Evolutionary conservation across 2,797 vertebrate genomes (phyloP).

Genomic region (Coluber constrictor): DNA sequence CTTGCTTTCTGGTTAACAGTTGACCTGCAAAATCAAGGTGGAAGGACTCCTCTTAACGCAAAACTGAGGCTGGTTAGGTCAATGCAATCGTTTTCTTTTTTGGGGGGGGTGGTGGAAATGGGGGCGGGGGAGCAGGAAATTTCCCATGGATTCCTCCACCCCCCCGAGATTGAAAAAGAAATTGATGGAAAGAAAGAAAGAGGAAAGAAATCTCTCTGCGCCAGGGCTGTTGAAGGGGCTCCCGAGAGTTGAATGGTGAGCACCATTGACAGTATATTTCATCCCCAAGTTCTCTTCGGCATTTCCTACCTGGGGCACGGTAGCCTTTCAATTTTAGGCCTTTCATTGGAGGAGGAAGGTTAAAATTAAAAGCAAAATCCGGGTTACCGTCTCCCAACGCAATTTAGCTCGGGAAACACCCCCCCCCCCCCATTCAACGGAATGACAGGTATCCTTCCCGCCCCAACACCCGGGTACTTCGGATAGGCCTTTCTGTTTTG

Average conservation of each 20-base stretch:
- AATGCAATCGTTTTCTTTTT: background rate
- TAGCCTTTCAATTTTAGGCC: background rate
- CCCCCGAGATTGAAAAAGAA: background rate
- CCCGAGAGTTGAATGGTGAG: background rate
- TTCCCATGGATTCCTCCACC: background rate
- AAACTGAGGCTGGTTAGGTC: background rate
- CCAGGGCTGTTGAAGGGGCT: background rate
- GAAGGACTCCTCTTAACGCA: conserved; percentile 38
- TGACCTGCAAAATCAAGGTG: conserved; percentile 17
- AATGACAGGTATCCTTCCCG: background rate
- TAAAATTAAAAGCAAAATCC: background rate
- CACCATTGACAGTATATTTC: background rate
- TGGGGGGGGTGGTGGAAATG: background rate
- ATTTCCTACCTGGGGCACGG: background rate
- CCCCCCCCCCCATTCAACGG: too few species aligned
- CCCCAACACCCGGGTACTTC: background rate
- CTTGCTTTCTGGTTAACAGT: conserved; percentile 16
- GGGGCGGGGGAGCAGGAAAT: too few species aligned
- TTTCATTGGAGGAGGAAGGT: background rate
- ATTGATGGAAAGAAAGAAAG: background rate
- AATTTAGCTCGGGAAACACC: background rate
- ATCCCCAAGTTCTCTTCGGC: too few species aligned
- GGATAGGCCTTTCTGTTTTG: background rate
- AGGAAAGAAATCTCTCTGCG: background rate
- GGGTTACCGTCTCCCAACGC: background rate